Evolutionary conservation across 1,140 invertebrate genomes (phyloP).

Genomic region (Drosophila mojavensis): DNA sequence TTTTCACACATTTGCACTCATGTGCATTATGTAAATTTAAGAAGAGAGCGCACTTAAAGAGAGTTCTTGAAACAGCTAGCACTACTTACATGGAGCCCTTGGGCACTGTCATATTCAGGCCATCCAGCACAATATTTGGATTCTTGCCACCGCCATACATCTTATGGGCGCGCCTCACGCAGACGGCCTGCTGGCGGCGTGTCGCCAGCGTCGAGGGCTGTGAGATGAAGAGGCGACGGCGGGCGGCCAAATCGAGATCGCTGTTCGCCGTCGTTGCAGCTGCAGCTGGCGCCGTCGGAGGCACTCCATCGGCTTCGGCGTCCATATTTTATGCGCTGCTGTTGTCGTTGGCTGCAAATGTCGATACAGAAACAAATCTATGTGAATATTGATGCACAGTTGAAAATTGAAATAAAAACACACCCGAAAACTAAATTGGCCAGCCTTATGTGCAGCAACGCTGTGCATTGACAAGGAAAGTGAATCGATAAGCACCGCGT

Average conservation of each 20-base stretch:
- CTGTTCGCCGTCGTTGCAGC: conserved; percentile 55
- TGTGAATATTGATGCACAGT: conserved; percentile 38
- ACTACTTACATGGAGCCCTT: conserved; percentile 94
- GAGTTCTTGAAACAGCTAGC: neutral
- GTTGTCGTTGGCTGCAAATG: conserved; percentile 46
- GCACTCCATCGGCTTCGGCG: conserved; percentile 76
- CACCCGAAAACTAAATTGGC: conserved; percentile 56
- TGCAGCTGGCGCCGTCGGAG: conserved; percentile 68
- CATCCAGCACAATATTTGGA: conserved; percentile 93
- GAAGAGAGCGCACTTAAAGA: neutral
- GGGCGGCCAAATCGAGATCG: conserved; percentile 77
- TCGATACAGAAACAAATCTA: conserved; percentile 45
- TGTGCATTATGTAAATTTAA: too few species aligned
- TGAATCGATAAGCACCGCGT: conserved; percentile 53
- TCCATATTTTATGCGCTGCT: conserved; percentile 64
- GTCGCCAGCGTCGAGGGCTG: conserved; percentile 90
- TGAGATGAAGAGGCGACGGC: conserved; percentile 84
- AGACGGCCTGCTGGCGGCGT: conserved; percentile 91
- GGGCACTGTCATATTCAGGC: conserved; percentile 95
- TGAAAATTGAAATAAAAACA: conserved; percentile 43
- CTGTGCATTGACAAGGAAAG: conserved; percentile 71
- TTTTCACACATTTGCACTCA: too few species aligned
- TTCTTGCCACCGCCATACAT: conserved; percentile 93
- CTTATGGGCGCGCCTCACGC: conserved; percentile 92
- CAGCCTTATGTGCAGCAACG: conserved; percentile 35